Percentiles rank a stretch among this genome's conserved stretches.
Evolutionary conservation across 2,113 vertebrate species (phyloP).

Genomic region (Passer montanus): DNA sequence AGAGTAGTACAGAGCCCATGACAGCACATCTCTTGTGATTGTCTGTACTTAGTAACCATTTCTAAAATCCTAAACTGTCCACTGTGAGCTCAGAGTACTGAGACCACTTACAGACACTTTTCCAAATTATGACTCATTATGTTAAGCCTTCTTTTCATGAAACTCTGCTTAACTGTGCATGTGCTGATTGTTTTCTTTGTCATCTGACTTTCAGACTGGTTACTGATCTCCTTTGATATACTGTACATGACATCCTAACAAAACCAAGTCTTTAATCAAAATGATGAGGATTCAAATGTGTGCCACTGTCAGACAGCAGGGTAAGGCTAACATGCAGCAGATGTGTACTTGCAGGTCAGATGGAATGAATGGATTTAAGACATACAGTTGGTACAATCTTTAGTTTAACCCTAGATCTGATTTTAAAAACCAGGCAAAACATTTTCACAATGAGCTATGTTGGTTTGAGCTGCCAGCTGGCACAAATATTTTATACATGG

Average conservation of each 20-base stretch:
- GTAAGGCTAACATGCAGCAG: constrained; percentile 68
- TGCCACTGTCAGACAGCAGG: constrained; percentile 74
- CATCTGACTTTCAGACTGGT: constrained; percentile 80
- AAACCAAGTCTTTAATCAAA: constrained; percentile 81
- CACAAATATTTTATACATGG: background rate
- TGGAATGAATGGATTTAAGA: constrained; percentile 76
- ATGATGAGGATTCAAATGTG: constrained; percentile 75
- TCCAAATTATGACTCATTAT: constrained; percentile 76
- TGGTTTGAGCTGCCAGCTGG: background rate
- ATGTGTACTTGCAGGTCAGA: constrained; percentile 80
- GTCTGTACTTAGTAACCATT: background rate
- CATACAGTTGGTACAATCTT: constrained; percentile 57
- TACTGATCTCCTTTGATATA: constrained; percentile 82
- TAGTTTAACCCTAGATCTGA: constrained; percentile 68
- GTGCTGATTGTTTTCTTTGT: constrained; percentile 74
- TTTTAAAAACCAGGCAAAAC: constrained; percentile 45
- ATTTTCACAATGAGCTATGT: constrained; percentile 13
- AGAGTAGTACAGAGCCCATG: constrained; percentile 2
- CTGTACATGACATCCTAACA: constrained; percentile 79
- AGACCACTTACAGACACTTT: constrained; percentile 56
- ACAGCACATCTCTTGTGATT: constrained; percentile 41
- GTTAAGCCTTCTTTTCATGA: constrained; percentile 60
- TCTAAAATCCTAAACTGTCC: constrained; percentile 47
- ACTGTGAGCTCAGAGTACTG: background rate
- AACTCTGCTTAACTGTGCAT: constrained; percentile 67